Evolutionary conservation across 2,888 invertebrate genomes (phyloP), one percentile per base, ranked within the genome.

Genomic region (Zele albiditarsus): DNA sequence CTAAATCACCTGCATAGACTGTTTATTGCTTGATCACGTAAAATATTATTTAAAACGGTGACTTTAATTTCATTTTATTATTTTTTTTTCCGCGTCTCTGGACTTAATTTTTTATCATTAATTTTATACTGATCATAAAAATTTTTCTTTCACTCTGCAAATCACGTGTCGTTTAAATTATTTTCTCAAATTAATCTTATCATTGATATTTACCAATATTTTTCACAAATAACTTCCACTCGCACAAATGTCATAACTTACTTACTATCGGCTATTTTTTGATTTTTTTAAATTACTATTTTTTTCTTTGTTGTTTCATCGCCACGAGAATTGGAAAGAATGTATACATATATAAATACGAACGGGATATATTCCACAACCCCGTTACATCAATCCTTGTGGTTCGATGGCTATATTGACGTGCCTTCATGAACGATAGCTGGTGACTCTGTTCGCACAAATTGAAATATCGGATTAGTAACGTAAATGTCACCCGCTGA

Each of bases 1-100:
- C 84, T 87, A 83, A 87, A 86, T 83, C 83, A 87, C 83, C 84
- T 78, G 84, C 83, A 85, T 84, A 88, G 86, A 88, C 84, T 89
- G 85, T 88, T 83, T 83, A 82, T 86, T 86, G 84, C 80, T 83
- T 84, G 75, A 75, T 78, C 77, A 80, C 77, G 74, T 78, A 63
- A 76, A 73, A 75, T 73, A 65, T 71, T 71, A 65, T 73, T 71
- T 72, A 27, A 23, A 31, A 66, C 67, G 53, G 53, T 53, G 42
- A 70, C 25, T 58, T 76, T 70, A 73, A 46, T 67, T 28, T 71
- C 42, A 66, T 65, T 33, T 79, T 77, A 77, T 80, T 79, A 75
- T 75, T 4, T 63, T 16, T 28, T 27, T 33, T 73, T 53, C n/a
- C 67, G 67, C 67, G 49, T 46, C 27, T 68, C 31, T 68, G 49